Base-by-base conservation (phyloP, 1,140 invertebrate species). In the Aphaenogaster rudis region DNA sequence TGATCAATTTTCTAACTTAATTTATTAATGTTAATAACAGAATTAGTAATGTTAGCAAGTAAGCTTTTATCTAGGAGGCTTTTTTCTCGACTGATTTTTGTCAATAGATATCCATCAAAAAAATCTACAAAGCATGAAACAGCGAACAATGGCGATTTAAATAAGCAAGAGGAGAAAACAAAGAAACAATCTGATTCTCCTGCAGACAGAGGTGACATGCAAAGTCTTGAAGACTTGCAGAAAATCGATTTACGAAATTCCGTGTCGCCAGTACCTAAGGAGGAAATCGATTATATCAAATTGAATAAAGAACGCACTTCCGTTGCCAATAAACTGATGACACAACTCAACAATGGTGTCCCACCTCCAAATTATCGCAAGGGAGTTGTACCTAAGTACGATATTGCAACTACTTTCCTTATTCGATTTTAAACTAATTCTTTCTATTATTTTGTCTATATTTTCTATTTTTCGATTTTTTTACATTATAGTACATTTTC, bases 341-440 rank as follows among this genome's bases (percentile, higher is more conserved):
- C 79, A 17, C 91, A 91, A 28, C 61, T 93, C n/a, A 92, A 92
- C 78, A 94, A 91, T 77, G 92, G 88, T 76, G 61, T 86, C 48
- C 61, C 90, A 63, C 93, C 88, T 42, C 28, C 92, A 0, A 94
- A 89, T 93, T 94, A 96, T 90, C 93, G 93, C 17, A 92, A 93
- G 74, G 95, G 95, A 82, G 93, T 94, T 86, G 92, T 96, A 86
- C 95, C 95, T 66, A 95, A 95, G 95, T 96, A 94, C 66, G 91
- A 88, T 28, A 36, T 86, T 64, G 52, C 78, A 61, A 88, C 7
- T 79, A 89, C 33, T 86, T 63, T 71, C 88, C 13, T 85, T n/a
- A 36, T 76, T 15, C 15, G 1, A 85, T 2, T 52, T 21, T 21
- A 15, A 17, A 17, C 17, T 69, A 54, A 66, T 6, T 52, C 4